phyloP scores from a whole-genome alignment of 2,888 invertebrate species.

The Argyresthia goedartella region DNA sequence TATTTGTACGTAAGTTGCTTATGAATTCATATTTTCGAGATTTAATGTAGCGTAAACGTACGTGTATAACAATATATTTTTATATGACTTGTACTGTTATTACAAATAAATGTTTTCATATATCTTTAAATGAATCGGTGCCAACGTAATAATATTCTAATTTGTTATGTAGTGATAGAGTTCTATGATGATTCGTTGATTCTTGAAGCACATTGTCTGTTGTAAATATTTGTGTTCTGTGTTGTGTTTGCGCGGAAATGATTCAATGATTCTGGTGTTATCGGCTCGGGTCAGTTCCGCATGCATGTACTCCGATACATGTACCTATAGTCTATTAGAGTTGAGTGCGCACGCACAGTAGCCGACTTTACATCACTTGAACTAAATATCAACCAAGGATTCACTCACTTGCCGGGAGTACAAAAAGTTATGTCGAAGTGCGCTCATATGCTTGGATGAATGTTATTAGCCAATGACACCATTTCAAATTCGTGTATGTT shows the following conservation, averaged over 20 bases:
- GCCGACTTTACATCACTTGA: no score
- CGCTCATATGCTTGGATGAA: no score
- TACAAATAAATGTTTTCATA: constrained; percentile 61
- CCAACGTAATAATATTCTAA: constrained; percentile 69
- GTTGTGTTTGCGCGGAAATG: constrained; percentile 7
- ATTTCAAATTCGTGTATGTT: no score
- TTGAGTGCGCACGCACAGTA: no score
- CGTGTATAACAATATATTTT: constrained; percentile 66
- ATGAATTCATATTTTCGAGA: constrained; percentile 62
- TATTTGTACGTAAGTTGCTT: constrained; percentile 46
- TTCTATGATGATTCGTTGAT: constrained; percentile 62
- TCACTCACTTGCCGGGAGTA: no score
- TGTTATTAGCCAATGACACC: no score
- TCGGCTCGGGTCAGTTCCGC: no score
- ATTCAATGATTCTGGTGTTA: no score
- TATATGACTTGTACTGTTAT: constrained; percentile 51
- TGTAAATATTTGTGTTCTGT: background rate
- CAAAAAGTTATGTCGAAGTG: no score
- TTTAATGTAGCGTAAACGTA: constrained; percentile 55
- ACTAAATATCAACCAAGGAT: no score
- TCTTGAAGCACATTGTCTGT: constrained; percentile 43
- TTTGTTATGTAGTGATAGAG: constrained; percentile 67
- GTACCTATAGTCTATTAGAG: no score
- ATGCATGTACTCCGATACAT: no score
- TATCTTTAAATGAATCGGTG: constrained; percentile 59